A percentile compares a stretch with the other conserved stretches of the same genome.
Evolutionary conservation across 2,888 invertebrate species (phyloP).

Genomic region (Caenorhabditis angaria): DNA sequence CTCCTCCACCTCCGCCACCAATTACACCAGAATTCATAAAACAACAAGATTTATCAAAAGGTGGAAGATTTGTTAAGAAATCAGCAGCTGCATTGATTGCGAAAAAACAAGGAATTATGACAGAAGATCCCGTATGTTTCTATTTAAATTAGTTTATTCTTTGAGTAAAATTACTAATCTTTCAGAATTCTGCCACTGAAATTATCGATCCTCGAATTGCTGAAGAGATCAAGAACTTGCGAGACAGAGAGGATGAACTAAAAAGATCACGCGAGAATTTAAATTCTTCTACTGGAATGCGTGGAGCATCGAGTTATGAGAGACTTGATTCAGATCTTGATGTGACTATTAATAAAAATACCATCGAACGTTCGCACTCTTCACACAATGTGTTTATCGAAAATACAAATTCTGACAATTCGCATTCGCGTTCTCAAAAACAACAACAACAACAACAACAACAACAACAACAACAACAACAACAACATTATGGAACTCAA

Average conservation of each 20-base stretch:
- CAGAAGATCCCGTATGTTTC: constrained; percentile 30
- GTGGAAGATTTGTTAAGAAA: constrained; percentile 59
- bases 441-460: constrained; percentile 5
- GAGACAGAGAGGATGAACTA: constrained; percentile 76
- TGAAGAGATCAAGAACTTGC: constrained; percentile 75
- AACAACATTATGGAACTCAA: constrained; percentile 9
- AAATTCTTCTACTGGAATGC: constrained; percentile 45
- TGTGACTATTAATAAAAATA: neutral
- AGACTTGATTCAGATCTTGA: constrained; percentile 31
- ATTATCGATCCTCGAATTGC: constrained; percentile 59
- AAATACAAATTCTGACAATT: neutral
- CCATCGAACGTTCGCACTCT: constrained; percentile 45
- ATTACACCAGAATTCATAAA: constrained; percentile 20
- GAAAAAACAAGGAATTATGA: constrained; percentile 51
- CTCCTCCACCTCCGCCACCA: constrained; percentile 22
- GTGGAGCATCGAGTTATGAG: constrained; percentile 50
- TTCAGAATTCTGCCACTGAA: constrained; percentile 46
- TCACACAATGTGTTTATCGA: constrained; percentile 42
- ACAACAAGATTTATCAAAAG: constrained; percentile 7
- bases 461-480: neutral
- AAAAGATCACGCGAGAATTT: constrained; percentile 67
- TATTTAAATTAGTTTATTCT: no score
- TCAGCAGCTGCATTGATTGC: constrained; percentile 61
- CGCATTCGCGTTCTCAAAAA: constrained; percentile 12
- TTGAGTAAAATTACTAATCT: neutral